Conservation (phyloP, 1,140 invertebrate genomes). For the Drosophila littoralis region DNA sequence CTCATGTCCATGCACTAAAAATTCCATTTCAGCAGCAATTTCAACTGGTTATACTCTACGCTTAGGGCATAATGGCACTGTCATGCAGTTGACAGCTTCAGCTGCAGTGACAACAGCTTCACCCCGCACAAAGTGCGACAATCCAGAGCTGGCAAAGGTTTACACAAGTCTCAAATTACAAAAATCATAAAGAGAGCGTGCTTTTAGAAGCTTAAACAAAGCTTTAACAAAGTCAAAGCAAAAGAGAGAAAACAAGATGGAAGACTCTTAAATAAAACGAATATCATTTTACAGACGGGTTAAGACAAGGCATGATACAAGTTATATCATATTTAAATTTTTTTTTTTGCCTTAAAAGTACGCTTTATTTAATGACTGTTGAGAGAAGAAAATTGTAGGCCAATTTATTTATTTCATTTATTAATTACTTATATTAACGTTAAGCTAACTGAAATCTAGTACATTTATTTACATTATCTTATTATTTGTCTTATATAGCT, state of each 20-base stretch:
- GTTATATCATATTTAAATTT: not conserved
- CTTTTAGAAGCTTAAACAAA: conserved; percentile 18
- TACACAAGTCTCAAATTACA: conserved; percentile 30
- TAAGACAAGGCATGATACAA: not conserved
- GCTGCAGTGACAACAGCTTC: conserved; percentile 34
- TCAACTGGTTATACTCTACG: conserved; percentile 63
- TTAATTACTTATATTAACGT: not conserved
- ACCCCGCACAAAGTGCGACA: conserved; percentile 16
- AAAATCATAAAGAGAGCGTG: conserved; percentile 16
- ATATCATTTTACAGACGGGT: not conserved
- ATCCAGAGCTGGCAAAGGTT: conserved; percentile 11
- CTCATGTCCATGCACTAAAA: conserved; percentile 76
- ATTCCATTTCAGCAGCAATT: conserved; percentile 74
- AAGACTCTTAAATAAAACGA: not conserved
- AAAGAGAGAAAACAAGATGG: not conserved
- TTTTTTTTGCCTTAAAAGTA: not conserved
- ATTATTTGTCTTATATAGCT: too few relatives aligned
- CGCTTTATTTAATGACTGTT: not conserved
- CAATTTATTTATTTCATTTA: not conserved
- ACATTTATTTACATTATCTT: too few relatives aligned
- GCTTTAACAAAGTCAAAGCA: conserved; percentile 3
- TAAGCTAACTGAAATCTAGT: too few relatives aligned
- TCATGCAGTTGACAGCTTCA: conserved; percentile 34
- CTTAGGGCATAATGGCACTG: conserved; percentile 52
- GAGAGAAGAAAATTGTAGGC: too few relatives aligned